phyloP scores from a whole-genome alignment of 2,888 invertebrate species.

The Anarsia innoxiella region DNA sequence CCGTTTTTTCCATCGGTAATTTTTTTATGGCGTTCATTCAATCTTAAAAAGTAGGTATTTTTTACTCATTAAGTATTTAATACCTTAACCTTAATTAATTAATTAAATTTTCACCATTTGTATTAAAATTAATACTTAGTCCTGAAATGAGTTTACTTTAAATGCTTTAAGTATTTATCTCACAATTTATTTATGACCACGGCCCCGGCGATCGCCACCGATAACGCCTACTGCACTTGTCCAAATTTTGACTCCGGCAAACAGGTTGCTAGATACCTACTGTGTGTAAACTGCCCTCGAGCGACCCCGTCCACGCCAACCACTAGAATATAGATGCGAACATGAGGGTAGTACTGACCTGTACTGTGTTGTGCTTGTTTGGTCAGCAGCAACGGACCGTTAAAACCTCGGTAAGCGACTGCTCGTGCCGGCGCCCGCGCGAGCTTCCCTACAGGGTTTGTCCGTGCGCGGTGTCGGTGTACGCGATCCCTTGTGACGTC shows the following conservation, averaged over 20 bases:
- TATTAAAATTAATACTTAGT: too few species aligned
- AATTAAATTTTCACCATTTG: too few species aligned
- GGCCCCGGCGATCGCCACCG: conserved; percentile 15
- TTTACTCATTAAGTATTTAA: too few species aligned
- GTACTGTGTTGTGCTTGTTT: conserved; percentile 73
- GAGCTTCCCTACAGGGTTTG: conserved; percentile 47
- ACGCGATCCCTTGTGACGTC: conserved; percentile 70
- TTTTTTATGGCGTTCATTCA: too few species aligned
- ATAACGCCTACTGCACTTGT: conserved; percentile 28
- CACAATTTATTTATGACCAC: conserved; percentile 20
- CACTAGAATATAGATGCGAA: conserved; percentile 48
- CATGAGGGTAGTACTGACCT: conserved; percentile 68
- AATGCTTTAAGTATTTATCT: too few species aligned
- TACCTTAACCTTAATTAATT: too few species aligned
- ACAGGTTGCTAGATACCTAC: conserved; percentile 2
- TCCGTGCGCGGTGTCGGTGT: conserved; percentile 56
- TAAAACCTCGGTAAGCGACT: conserved; percentile 72
- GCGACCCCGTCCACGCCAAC: conserved; percentile 34
- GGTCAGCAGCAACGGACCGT: conserved; percentile 74
- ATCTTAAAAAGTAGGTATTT: too few species aligned
- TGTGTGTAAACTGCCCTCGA: not conserved
- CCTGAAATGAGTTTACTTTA: too few species aligned
- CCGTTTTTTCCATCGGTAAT: too few species aligned
- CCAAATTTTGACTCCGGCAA: conserved; percentile 7
- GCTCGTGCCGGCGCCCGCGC: conserved; percentile 55